Percentiles rank a stretch among this genome's conserved stretches.
Conservation (phyloP, 35 echinoderm and acorn worm genomes). For the Heliocidaris tuberculata region DNA sequence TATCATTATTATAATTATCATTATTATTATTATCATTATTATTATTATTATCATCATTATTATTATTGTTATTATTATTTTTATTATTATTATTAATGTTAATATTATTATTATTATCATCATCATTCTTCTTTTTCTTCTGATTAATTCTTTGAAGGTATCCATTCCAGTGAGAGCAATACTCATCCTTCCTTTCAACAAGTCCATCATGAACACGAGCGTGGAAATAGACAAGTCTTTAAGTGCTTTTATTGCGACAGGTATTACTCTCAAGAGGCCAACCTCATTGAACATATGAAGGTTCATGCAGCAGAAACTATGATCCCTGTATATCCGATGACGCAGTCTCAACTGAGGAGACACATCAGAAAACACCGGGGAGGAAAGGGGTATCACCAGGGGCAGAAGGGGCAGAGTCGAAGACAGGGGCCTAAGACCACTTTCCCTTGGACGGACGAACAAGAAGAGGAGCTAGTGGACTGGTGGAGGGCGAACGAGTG, state of each 20-base stretch:
- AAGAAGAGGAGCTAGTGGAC: slow-evolving; percentile 21
- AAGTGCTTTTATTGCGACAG: background rate
- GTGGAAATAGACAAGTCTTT: background rate
- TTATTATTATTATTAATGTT: no score
- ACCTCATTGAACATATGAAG: background rate
- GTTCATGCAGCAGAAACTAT: background rate
- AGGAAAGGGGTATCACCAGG: background rate
- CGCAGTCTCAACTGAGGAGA: background rate
- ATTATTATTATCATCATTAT: no score
- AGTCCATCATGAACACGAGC: background rate
- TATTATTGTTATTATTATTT: no score
- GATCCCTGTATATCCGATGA: background rate
- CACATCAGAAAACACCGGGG: background rate
- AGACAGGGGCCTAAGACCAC: slow-evolving; percentile 4
- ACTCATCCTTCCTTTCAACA: background rate
- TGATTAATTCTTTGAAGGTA: background rate
- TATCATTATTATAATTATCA: no score
- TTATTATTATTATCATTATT: no score
- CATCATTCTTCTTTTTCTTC: no score
- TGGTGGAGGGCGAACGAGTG: slow-evolving; percentile 2
- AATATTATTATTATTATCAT: no score
- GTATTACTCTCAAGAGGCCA: background rate
- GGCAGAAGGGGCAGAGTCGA: background rate
- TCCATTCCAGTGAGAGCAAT: background rate
- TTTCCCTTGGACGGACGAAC: slow-evolving; percentile 27